Percentiles rank a stretch among this genome's conserved stretches.
phyloP scores from a whole-genome alignment of 2,797 vertebrate genomes.

The Myiotriccus ornatus region DNA sequence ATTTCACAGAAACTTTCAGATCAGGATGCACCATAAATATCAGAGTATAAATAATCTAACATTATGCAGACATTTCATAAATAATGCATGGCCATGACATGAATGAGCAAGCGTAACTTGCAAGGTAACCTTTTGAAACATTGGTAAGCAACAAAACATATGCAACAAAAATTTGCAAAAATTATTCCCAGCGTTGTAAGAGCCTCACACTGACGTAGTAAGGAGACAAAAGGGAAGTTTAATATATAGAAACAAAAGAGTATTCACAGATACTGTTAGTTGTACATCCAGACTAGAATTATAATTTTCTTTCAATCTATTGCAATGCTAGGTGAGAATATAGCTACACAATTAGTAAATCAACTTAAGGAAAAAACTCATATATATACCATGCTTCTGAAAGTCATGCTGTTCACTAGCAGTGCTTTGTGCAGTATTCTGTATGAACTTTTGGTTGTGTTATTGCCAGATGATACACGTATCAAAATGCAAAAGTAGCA shows the following conservation, averaged over 20 bases:
- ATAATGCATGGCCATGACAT: slow-evolving; percentile 32
- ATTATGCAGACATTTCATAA: slow-evolving; percentile 46
- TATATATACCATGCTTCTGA: neutral
- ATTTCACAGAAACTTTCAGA: slow-evolving; percentile 35
- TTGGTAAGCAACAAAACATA: neutral
- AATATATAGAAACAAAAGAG: neutral
- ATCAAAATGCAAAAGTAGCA: neutral
- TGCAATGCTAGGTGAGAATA: neutral
- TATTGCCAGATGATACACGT: neutral
- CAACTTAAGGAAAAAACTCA: neutral
- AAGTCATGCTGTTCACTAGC: neutral
- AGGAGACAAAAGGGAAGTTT: neutral
- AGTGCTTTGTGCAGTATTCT: neutral
- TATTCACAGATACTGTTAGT: neutral
- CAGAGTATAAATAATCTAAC: slow-evolving; percentile 55
- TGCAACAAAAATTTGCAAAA: slow-evolving; percentile 19
- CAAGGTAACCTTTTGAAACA: slow-evolving; percentile 29
- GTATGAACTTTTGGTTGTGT: neutral
- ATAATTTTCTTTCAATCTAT: neutral
- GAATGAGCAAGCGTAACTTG: neutral
- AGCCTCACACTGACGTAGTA: neutral
- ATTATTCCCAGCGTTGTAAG: neutral
- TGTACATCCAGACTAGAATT: neutral
- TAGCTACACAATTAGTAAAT: neutral
- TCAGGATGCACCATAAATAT: slow-evolving; percentile 45